Percentiles rank a stretch among this genome's conserved stretches.
Evolutionary conservation across 2,888 invertebrate species (phyloP).

Genomic region (Agriopis leucophaearia): DNA sequence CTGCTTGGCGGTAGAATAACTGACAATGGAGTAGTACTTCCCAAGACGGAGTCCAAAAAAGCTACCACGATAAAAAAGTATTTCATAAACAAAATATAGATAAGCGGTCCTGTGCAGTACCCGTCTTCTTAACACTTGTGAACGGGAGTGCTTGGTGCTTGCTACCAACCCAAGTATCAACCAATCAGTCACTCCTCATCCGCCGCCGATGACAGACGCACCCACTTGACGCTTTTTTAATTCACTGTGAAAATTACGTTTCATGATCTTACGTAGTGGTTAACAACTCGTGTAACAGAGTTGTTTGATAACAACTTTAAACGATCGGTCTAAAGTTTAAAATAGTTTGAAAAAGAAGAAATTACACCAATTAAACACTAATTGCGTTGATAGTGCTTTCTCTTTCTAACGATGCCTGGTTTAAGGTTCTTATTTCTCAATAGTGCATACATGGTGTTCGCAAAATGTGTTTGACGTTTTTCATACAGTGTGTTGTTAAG

Average conservation of each 20-base stretch:
- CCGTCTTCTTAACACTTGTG: slow-evolving; percentile 20
- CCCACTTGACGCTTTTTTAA: slow-evolving; percentile 36
- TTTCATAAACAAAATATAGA: not conserved
- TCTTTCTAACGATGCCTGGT: slow-evolving; percentile 47
- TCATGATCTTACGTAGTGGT: slow-evolving; percentile 26
- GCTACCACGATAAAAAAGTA: not conserved
- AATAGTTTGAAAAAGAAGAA: slow-evolving; percentile 40
- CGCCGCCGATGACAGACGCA: slow-evolving; percentile 51
- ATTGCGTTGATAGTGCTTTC: slow-evolving; percentile 50
- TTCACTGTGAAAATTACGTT: slow-evolving; percentile 34
- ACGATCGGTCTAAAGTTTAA: slow-evolving; percentile 42
- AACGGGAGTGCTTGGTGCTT: slow-evolving; percentile 12
- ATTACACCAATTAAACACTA: slow-evolving; percentile 45
- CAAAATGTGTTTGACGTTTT: slow-evolving; percentile 44
- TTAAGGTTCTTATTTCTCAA: slow-evolving; percentile 20
- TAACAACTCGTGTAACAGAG: not conserved
- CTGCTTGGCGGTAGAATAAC: too few species aligned
- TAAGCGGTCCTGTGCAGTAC: not conserved
- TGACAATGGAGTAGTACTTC: too few species aligned
- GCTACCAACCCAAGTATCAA: slow-evolving; percentile 6
- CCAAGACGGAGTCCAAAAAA: not conserved
- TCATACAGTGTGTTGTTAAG: slow-evolving; percentile 34
- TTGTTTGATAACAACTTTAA: slow-evolving; percentile 35
- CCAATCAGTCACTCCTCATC: slow-evolving; percentile 64
- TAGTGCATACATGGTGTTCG: slow-evolving; percentile 37